Evolutionary conservation across 2,888 invertebrate genomes (phyloP).

Genomic region (Thalpophila matura): DNA sequence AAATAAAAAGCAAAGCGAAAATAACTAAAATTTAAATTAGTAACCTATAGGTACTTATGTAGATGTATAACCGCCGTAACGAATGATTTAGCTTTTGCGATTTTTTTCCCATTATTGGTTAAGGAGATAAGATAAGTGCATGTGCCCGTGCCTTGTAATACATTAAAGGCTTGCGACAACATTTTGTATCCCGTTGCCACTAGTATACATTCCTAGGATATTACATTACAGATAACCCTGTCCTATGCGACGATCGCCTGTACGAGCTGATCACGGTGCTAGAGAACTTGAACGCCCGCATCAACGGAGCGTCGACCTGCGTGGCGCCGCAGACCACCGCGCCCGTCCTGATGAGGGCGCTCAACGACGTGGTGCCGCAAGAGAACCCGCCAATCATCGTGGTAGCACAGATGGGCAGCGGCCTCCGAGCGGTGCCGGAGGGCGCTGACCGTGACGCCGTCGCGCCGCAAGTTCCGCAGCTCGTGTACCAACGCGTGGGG

Average conservation of each 20-base stretch:
- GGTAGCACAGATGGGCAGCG: slow-evolving; percentile 74
- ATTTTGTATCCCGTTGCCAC: slow-evolving; percentile 4
- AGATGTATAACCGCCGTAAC: slow-evolving; percentile 23
- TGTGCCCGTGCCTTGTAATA: slow-evolving; percentile 1
- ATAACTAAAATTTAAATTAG: slow-evolving; percentile 2
- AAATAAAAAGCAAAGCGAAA: slow-evolving; percentile 55
- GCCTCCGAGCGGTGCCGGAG: slow-evolving; percentile 66
- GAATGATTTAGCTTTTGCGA: slow-evolving; percentile 49
- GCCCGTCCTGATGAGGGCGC: slow-evolving; percentile 79
- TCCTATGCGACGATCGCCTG: slow-evolving; percentile 94
- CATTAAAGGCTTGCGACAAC: slow-evolving; percentile 6
- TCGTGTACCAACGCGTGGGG: slow-evolving; percentile 81
- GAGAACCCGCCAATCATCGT: slow-evolving; percentile 77
- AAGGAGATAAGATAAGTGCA: not conserved
- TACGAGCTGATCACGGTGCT: slow-evolving; percentile 93
- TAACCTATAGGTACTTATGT: too few relatives aligned
- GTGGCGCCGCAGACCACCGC: slow-evolving; percentile 78
- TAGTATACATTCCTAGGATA: slow-evolving; percentile 50
- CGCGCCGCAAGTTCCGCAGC: slow-evolving; percentile 70
- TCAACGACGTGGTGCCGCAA: slow-evolving; percentile 79
- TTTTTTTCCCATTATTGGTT: not conserved
- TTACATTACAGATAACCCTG: slow-evolving; percentile 93
- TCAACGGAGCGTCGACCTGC: slow-evolving; percentile 93
- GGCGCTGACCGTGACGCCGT: slow-evolving; percentile 60
- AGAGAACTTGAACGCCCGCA: slow-evolving; percentile 93